Evolutionary conservation across 2,797 vertebrate species (phyloP), one percentile per base, ranked within the genome.

Genomic region (Cuculus canorus): DNA sequence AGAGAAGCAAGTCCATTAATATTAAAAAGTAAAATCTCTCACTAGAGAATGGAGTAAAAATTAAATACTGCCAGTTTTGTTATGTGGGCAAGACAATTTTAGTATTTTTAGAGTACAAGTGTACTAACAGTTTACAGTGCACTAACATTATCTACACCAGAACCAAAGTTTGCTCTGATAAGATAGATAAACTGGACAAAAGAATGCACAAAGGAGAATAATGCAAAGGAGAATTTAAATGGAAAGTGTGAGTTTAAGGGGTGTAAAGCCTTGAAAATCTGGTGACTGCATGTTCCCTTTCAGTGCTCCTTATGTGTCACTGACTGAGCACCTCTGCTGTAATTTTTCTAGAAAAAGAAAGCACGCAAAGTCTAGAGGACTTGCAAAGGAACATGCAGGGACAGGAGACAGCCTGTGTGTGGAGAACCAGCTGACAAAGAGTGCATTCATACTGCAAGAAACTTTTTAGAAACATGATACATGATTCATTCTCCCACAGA

Each of bases 401-500:
- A n/a, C 50, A 70, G 43, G 50, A 92, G 69, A 28, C 39, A 77
- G 81, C 60, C 69, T 63, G 27, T 56, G 39, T 72, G 22, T 78
- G 82, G 39, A 87, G 76, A 95, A 30, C 63, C 66, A 88, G 73
- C 80, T 94, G 91, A 91, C 72, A 79, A 69, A 86, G 80, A 81
- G n/a, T 12, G 59, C 70, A 48, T 86, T 91, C 41, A 1, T 94
- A 77, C 86, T 52, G 78, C 71, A 79, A 82, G 81, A 68, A 88
- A 77, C 82, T 93, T 95, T 96, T 94, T 76, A 86, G 95, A 93
- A 88, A 81, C 70, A 91, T 7, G 73, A 57, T 82, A 80, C 56
- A 47, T 96, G 96, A 97, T 93, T 95, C 88, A 96, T 92, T 93
- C 86, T 96, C 75, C 94, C 83, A 90, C 94, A 86, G 60, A 96